Conservation (phyloP, 2,113 vertebrate species). For the Mungos mungo region DNA sequence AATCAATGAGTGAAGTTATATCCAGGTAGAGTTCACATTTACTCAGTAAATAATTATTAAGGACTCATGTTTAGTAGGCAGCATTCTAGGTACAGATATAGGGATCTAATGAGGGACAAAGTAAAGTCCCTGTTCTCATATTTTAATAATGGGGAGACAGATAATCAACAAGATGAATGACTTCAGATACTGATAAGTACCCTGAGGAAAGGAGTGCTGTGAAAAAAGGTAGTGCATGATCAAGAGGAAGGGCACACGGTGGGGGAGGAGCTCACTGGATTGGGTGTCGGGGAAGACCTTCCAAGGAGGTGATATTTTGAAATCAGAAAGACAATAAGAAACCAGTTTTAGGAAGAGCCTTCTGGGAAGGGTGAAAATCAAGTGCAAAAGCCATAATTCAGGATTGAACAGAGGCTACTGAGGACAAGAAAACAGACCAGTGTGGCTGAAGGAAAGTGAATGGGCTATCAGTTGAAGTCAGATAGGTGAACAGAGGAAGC, state of each 20-base stretch:
- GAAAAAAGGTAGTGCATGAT: neutral
- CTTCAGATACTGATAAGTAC: neutral
- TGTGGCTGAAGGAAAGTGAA: neutral
- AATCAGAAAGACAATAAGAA: neutral
- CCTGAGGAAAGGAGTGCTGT: rapidly evolving
- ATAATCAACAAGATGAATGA: conserved; percentile 33
- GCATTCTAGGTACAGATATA: neutral
- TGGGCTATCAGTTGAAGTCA: neutral
- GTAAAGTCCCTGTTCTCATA: neutral
- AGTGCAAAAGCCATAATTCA: neutral
- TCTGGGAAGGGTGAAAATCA: neutral
- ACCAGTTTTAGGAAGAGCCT: neutral
- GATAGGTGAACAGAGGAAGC: neutral
- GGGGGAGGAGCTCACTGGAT: neutral
- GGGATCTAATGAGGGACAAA: neutral
- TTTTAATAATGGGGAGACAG: neutral
- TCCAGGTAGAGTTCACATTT: neutral
- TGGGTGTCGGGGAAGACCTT: neutral
- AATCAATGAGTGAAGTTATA: neutral
- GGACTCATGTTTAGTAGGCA: neutral
- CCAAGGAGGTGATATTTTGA: neutral
- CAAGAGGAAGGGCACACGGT: rapidly evolving
- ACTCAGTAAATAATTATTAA: neutral
- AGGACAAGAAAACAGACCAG: neutral
- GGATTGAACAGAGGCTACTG: neutral